Conservation (phyloP, 2,888 invertebrate species). For the Leptopilina drosophilae region DNA sequence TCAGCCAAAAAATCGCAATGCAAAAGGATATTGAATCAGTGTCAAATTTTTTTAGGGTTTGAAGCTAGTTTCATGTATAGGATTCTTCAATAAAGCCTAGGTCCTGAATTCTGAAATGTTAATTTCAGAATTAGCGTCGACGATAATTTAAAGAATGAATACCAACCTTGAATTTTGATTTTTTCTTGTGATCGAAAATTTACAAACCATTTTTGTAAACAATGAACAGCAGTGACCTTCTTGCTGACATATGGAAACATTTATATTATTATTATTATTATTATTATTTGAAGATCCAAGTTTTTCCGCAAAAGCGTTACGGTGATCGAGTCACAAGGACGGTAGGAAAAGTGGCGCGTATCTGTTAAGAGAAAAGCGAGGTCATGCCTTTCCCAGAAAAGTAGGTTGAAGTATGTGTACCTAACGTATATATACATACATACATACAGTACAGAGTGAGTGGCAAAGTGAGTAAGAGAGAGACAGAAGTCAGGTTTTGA, state of each 20-base stretch:
- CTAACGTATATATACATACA: neutral
- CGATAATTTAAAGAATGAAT: too few species aligned
- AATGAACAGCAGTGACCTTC: constrained; percentile 4
- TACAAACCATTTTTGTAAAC: constrained; percentile 10
- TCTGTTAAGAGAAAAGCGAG: constrained; percentile 68
- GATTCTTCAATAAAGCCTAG: too few species aligned
- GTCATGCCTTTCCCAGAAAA: constrained; percentile 71
- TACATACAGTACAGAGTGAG: too few species aligned
- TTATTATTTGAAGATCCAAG: constrained; percentile 43
- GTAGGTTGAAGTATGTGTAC: constrained; percentile 63
- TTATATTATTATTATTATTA: constrained; percentile 26
- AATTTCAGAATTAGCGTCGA: too few species aligned
- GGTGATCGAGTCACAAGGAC: constrained; percentile 53
- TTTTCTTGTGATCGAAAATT: too few species aligned
- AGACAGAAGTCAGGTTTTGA: neutral
- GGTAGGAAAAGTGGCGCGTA: constrained; percentile 70
- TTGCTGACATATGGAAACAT: constrained; percentile 38
- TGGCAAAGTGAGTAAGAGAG: too few species aligned
- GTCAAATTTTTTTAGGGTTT: too few species aligned
- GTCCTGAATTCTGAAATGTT: too few species aligned
- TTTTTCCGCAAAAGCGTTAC: constrained; percentile 55
- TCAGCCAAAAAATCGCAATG: too few species aligned
- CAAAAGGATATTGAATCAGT: too few species aligned
- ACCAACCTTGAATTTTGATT: too few species aligned
- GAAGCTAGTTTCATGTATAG: too few species aligned